A percentile compares a stretch with the other conserved stretches of the same genome.
phyloP scores from a whole-genome alignment of 2,113 vertebrate genomes.

The Ctenomys sociabilis region DNA sequence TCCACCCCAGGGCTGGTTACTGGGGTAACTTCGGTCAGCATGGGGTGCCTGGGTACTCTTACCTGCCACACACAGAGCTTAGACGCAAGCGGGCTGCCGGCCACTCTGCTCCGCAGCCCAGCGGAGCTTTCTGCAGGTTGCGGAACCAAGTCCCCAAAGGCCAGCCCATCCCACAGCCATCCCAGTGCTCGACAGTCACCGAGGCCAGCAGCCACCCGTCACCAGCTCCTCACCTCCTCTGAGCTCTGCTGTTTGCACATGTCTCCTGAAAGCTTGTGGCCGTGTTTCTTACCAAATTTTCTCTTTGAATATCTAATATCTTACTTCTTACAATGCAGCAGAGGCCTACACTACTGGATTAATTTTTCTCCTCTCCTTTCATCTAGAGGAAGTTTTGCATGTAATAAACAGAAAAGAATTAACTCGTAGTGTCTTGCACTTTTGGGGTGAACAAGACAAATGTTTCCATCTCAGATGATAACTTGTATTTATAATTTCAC shows the following conservation, averaged over 20 bases:
- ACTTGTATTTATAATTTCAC: not conserved
- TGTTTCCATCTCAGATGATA: not conserved
- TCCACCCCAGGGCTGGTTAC: accelerated
- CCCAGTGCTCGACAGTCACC: not conserved
- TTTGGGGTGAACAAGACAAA: not conserved
- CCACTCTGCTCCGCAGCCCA: not conserved
- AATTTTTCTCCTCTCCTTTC: not conserved
- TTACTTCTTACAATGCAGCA: not conserved
- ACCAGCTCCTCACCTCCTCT: not conserved
- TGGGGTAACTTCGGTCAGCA: not conserved
- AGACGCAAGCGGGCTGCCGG: not conserved
- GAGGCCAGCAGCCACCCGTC: not conserved
- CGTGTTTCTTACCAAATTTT: not conserved
- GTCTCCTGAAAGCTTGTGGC: not conserved
- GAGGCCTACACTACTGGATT: not conserved
- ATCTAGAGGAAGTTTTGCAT: not conserved
- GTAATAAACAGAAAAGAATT: not conserved
- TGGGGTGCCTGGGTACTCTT: not conserved
- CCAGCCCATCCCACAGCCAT: not conserved
- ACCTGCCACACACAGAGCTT: not conserved
- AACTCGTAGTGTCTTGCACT: not conserved
- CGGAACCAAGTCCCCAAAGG: not conserved
- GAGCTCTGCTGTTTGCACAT: not conserved
- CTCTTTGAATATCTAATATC: not conserved
- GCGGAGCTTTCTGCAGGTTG: not conserved